Evolutionary conservation across 2,113 vertebrate species (phyloP).

Genomic region (Rhynchomys soricoides): DNA sequence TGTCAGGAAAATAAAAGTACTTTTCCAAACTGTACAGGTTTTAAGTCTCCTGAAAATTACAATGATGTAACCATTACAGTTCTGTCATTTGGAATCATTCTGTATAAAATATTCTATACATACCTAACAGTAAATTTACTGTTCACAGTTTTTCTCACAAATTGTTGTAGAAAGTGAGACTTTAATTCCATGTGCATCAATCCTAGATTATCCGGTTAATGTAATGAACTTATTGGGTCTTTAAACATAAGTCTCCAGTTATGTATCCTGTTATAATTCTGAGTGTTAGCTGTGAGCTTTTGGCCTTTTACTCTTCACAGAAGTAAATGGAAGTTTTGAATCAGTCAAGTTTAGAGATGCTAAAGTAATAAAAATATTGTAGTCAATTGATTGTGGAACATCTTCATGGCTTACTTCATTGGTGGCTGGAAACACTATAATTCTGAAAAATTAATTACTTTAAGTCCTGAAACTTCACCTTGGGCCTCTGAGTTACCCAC

Average conservation of each 20-base stretch:
- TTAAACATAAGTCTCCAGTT: constrained; percentile 38
- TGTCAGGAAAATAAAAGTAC: too few relatives aligned
- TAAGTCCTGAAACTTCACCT: constrained; percentile 21
- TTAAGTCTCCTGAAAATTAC: constrained; percentile 23
- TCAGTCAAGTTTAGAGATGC: not conserved
- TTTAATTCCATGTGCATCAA: constrained; percentile 54
- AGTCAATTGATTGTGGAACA: constrained; percentile 17
- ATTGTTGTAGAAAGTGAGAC: constrained; percentile 45
- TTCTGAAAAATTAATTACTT: not conserved
- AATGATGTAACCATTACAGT: constrained; percentile 46
- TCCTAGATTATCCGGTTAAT: constrained; percentile 46
- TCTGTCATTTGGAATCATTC: not conserved
- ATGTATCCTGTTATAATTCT: constrained; percentile 26
- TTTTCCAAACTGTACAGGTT: constrained; percentile 13
- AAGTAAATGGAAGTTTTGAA: constrained; percentile 51
- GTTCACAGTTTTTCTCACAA: not conserved
- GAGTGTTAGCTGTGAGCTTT: constrained; percentile 35
- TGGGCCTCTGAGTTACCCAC: not conserved
- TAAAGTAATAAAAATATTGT: constrained; percentile 47
- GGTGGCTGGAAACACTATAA: constrained; percentile 26
- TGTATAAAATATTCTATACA: constrained; percentile 24
- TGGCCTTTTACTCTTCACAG: not conserved
- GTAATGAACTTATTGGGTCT: constrained; percentile 30
- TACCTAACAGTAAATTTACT: constrained; percentile 13
- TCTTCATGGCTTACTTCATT: not conserved